Evolutionary conservation across 2,113 vertebrate genomes (phyloP), one percentile per base, ranked within the genome.

Genomic region (Anolis sagrei): DNA sequence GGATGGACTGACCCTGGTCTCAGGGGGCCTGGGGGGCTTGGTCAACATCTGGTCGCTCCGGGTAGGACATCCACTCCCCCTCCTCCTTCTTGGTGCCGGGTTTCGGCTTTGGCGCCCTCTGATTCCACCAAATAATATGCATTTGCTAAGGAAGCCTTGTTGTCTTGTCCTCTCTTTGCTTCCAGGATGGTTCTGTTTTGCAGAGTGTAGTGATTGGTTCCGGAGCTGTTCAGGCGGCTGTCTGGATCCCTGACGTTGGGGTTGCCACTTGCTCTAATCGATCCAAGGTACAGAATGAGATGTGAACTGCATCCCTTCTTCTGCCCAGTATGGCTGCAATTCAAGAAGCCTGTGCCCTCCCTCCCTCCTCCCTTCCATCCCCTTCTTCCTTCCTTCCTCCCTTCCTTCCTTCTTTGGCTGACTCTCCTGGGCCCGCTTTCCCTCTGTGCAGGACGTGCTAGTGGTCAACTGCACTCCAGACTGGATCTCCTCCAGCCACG

Each of bases 21-120:
- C 99, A 51, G 99, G 98, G 82, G 99, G 98, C 64, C 97, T 98
- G 3, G 98, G 99, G 13, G 98, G 99, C 7, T 98, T 99, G 85
- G 96, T 99, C 96, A 99, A 99, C 94, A 97, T 99, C 95, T 99
- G 99, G 99, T 99, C 98, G 73, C 94, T 99, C 78, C 94, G 96
- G 97, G 99, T 99, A 94, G 97, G 97, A 68, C 11, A 19, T 44
- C 39, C 39, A 44, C 5, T 5, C 39, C 39, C 39, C 39, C 5
- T 44, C 39, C 39, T 44, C 39, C 39, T 44, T 5, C 39, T n/a
- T n/a, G n/a, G n/a, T n/a, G n/a, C n/a, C n/a, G n/a, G n/a, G n/a
- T n/a, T n/a, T n/a, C n/a, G n/a, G n/a, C n/a, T 44, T 44, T 44
- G 39, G 5, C 39, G 39, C 39, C 39, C 39, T 44, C 39, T 2